A percentile compares a stretch with the other conserved stretches of the same genome.
Conservation (phyloP, 1,140 invertebrate species). For the Cardiocondyla obscurior region DNA sequence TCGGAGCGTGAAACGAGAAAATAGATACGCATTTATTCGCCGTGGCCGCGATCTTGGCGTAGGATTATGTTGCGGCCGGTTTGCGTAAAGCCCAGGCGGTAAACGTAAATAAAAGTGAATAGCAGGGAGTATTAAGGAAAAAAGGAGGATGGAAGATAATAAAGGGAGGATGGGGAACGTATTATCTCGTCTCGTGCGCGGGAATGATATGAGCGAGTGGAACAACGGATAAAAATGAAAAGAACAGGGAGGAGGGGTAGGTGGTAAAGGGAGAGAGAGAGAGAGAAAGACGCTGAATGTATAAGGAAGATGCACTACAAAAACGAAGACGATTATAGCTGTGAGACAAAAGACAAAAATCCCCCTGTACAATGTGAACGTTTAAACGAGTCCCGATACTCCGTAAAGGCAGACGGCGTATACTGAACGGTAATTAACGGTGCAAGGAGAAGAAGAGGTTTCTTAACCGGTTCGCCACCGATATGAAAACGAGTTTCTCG, state of each 20-base stretch:
- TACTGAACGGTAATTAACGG: constrained; percentile 40
- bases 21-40: background rate
- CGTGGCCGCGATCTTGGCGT: background rate
- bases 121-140: constrained; percentile 20
- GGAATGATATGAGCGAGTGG: constrained; percentile 36
- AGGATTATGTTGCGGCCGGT: background rate
- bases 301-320: constrained; percentile 23
- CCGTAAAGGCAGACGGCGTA: background rate
- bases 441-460: constrained; percentile 6
- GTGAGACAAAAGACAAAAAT: constrained; percentile 33
- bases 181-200: constrained; percentile 29
- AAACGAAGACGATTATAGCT: constrained; percentile 39
- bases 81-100: constrained; percentile 7
- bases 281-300: background rate
- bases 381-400: constrained; percentile 47
- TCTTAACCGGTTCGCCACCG: constrained; percentile 44
- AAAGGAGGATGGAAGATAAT: constrained; percentile 43
- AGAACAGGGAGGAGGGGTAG: background rate
- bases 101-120: constrained; percentile 37
- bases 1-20: constrained; percentile 20
- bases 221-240: constrained; percentile 34
- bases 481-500: constrained; percentile 52
- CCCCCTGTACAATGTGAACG: constrained; percentile 19
- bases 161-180: constrained; percentile 37
- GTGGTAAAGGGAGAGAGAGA: background rate